Evolutionary conservation across 2,888 invertebrate species (phyloP).

Genomic region (Trichopria drosophilae): DNA sequence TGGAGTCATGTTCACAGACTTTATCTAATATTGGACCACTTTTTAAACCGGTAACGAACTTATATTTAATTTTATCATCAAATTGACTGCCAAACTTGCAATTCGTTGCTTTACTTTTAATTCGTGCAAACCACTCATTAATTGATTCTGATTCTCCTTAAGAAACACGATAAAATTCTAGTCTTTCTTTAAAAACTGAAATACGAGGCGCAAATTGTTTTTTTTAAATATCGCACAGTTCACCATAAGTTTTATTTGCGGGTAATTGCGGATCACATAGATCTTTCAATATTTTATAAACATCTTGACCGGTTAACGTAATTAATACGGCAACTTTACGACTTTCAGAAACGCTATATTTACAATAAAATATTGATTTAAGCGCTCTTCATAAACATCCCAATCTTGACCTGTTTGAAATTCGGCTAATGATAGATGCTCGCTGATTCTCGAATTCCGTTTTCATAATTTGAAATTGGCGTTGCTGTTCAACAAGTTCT

Average conservation of each 20-base stretch:
- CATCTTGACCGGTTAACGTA: constrained; percentile 31
- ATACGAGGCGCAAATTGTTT: constrained; percentile 23
- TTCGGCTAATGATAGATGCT: constrained; percentile 24
- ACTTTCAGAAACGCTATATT: constrained; percentile 31
- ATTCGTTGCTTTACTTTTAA: constrained; percentile 38
- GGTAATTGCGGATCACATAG: constrained; percentile 34
- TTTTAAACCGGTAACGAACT: constrained; percentile 36
- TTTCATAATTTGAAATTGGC: too few relatives aligned
- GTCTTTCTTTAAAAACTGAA: constrained; percentile 32
- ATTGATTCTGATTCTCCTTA: constrained; percentile 36
- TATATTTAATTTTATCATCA: constrained; percentile 40
- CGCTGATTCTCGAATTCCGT: too few relatives aligned
- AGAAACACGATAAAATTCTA: constrained; percentile 36
- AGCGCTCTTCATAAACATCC: constrained; percentile 33
- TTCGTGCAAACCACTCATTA: constrained; percentile 39
- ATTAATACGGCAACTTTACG: constrained; percentile 35
- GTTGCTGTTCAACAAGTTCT: too few relatives aligned
- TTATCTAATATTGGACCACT: constrained; percentile 21
- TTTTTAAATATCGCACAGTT: constrained; percentile 30
- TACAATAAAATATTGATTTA: constrained; percentile 32
- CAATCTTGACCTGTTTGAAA: constrained; percentile 31
- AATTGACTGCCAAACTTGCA: constrained; percentile 36
- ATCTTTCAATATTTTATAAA: constrained; percentile 34
- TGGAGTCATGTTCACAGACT: constrained; percentile 29
- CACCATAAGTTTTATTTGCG: constrained; percentile 30